Evolutionary conservation across 2,888 invertebrate genomes (phyloP).

Genomic region (Hemistola chrysoprasaria): DNA sequence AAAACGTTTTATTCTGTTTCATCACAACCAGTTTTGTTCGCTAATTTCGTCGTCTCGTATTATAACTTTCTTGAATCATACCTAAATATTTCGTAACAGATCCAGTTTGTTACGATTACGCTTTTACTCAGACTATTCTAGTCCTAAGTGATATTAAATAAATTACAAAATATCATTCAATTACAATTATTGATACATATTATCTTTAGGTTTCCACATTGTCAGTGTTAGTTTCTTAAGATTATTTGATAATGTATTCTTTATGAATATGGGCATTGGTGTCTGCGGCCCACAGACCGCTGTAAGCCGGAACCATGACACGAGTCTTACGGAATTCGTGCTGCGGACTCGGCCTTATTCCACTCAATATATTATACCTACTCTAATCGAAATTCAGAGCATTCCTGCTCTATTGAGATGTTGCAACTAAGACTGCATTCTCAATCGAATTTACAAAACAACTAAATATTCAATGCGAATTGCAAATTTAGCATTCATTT

Average conservation of each 20-base stretch:
- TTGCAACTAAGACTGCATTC: constrained; percentile 9
- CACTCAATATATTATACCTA: constrained; percentile 20
- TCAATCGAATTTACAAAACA: background rate
- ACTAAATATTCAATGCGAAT: background rate
- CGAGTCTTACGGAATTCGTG: constrained; percentile 37
- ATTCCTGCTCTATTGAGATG: constrained; percentile 26
- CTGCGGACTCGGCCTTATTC: constrained; percentile 31
- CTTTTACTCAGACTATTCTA: constrained; percentile 4
- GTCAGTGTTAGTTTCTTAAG: too few species aligned
- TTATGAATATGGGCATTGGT: constrained; percentile 9
- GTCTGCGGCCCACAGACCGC: constrained; percentile 14
- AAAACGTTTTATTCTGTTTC: constrained; percentile 15
- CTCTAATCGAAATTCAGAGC: constrained; percentile 35
- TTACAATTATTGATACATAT: too few species aligned
- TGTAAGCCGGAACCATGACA: constrained; percentile 42
- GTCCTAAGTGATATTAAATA: constrained; percentile 16
- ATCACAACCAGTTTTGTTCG: constrained; percentile 18
- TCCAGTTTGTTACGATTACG: constrained; percentile 19
- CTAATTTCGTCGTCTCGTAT: constrained; percentile 12
- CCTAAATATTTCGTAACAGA: constrained; percentile 18
- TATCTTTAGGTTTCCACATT: too few species aligned
- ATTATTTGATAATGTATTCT: background rate
- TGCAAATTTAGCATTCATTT: constrained; percentile 5
- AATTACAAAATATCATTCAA: background rate
- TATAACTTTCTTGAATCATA: constrained; percentile 24